Conservation (phyloP, 1,140 invertebrate genomes). For the Ceratina japonica region DNA sequence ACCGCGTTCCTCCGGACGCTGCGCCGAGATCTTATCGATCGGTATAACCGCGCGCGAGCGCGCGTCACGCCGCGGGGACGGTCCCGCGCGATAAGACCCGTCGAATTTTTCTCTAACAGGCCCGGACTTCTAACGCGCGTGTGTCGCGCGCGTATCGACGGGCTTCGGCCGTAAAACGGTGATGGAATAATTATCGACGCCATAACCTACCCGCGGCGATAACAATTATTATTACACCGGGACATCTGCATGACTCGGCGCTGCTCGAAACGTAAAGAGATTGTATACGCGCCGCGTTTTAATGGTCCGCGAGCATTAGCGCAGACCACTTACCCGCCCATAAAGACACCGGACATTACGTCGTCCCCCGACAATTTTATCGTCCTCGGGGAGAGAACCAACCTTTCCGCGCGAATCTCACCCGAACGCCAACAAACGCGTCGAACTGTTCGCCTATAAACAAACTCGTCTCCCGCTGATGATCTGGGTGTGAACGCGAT, state of each 20-base stretch:
- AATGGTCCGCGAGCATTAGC: conserved; percentile 59
- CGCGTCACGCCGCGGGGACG: too few species aligned
- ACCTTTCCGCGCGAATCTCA: conserved; percentile 5
- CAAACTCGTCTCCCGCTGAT: too few species aligned
- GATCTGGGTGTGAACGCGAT: too few species aligned
- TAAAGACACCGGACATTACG: conserved; percentile 55
- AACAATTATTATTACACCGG: conserved; percentile 44
- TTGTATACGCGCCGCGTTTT: conserved; percentile 49
- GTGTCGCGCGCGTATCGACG: background rate
- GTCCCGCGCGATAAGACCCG: too few species aligned
- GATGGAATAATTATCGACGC: conserved; percentile 53
- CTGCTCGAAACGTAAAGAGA: conserved; percentile 36
- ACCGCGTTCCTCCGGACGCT: too few species aligned
- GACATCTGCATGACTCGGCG: conserved; percentile 33
- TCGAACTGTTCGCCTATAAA: too few species aligned
- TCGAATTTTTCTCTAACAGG: too few species aligned
- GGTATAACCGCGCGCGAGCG: background rate
- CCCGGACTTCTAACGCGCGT: background rate
- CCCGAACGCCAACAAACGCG: background rate
- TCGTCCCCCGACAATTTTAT: conserved; percentile 52
- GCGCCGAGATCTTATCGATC: background rate
- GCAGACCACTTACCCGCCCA: conserved; percentile 49
- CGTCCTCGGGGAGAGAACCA: conserved; percentile 13
- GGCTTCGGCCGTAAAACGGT: conserved; percentile 1
- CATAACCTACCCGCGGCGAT: conserved; percentile 32